Conservation (phyloP, 2,888 invertebrate genomes). For the Zele albiditarsus region DNA sequence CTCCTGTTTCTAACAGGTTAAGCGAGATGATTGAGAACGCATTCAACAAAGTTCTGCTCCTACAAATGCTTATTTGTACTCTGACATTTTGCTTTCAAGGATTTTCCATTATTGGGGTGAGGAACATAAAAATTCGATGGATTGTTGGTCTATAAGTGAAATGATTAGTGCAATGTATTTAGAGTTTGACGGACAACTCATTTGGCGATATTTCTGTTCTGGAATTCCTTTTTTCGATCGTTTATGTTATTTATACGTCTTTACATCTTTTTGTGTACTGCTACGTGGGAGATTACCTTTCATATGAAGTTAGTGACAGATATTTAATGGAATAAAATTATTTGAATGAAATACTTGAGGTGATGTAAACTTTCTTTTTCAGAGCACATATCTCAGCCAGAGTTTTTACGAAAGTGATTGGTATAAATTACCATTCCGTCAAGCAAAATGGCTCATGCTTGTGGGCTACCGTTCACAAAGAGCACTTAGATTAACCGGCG, state of each 20-base stretch:
- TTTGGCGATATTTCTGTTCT: not conserved
- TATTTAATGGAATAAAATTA: not conserved
- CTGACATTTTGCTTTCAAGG: constrained; percentile 40
- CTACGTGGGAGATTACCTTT: constrained; percentile 55
- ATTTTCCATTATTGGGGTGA: constrained; percentile 27
- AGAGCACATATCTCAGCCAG: constrained; percentile 29
- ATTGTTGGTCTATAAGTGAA: not conserved
- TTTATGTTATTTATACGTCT: constrained; percentile 51
- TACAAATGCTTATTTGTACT: constrained; percentile 28
- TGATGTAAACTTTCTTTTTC: not conserved
- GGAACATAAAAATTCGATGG: not conserved
- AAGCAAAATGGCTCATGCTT: constrained; percentile 42
- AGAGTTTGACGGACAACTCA: constrained; percentile 8
- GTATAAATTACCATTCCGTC: constrained; percentile 41
- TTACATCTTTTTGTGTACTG: constrained; percentile 57
- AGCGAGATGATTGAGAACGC: constrained; percentile 14
- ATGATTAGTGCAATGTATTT: not conserved
- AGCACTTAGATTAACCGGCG: constrained; percentile 46
- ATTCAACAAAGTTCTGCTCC: constrained; percentile 30
- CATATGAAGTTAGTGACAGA: constrained; percentile 39
- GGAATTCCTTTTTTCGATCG: constrained; percentile 29
- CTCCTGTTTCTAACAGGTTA: constrained; percentile 2
- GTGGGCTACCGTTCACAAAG: constrained; percentile 37
- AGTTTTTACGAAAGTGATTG: constrained; percentile 45
- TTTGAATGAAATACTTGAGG: not conserved